A percentile compares a stretch with the other conserved stretches of the same genome.
Evolutionary conservation across 2,797 vertebrate genomes (phyloP).

Genomic region (Cyprinella venusta): DNA sequence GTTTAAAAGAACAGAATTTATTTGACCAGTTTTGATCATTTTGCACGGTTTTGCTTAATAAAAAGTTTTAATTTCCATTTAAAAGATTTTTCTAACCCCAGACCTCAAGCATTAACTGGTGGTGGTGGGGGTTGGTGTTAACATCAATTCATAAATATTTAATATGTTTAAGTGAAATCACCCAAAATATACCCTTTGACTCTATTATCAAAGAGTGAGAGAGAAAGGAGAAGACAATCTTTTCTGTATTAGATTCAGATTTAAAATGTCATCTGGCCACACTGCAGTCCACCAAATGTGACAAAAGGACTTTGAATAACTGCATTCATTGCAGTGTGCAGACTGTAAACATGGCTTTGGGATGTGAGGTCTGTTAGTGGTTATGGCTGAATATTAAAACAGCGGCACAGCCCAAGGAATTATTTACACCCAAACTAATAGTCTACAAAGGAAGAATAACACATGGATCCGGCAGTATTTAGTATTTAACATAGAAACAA

Average conservation of each 20-base stretch:
- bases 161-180: not conserved
- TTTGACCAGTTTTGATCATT: not conserved
- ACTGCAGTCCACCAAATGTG: slow-evolving; percentile 12
- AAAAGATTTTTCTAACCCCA: too few relatives aligned
- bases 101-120: too few relatives aligned
- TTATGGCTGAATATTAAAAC: slow-evolving; percentile 31
- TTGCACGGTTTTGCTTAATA: not conserved
- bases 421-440: slow-evolving; percentile 33
- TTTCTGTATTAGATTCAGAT: not conserved
- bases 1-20: not conserved
- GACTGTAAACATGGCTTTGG: slow-evolving; percentile 11
- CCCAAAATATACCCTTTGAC: not conserved
- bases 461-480: not conserved
- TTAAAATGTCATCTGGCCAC: slow-evolving; percentile 38
- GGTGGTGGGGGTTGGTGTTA: not conserved
- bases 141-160: slow-evolving; percentile 15
- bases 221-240: slow-evolving; percentile 6
- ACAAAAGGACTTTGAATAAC: not conserved
- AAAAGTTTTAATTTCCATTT: not conserved
- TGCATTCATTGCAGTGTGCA: not conserved
- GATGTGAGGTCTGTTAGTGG: slow-evolving; percentile 21
- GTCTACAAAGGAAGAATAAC: not conserved
- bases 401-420: slow-evolving; percentile 30
- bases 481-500: slow-evolving; percentile 25
- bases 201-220: not conserved